Evolutionary conservation across 2,797 vertebrate species (phyloP).

Genomic region (Tachyglossus aculeatus): DNA sequence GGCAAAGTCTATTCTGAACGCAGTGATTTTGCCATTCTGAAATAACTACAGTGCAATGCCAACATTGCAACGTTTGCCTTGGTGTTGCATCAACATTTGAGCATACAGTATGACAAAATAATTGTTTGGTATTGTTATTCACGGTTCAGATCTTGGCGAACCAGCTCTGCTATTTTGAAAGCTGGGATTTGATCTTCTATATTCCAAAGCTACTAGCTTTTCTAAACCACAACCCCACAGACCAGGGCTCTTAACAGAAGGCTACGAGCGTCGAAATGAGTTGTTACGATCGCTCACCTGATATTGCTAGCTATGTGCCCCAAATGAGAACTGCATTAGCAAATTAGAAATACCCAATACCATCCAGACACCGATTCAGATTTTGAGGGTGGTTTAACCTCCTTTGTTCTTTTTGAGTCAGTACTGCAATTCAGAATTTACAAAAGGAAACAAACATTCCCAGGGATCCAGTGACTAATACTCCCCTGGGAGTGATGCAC

Average conservation of each 20-base stretch:
- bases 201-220: too few species aligned
- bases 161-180: neutral
- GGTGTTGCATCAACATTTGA: neutral
- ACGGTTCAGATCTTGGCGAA: neutral
- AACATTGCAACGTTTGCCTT: neutral
- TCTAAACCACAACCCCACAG: too few species aligned
- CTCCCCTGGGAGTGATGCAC: slow-evolving; percentile 32
- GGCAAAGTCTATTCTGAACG: neutral
- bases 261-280: too few species aligned
- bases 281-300: too few species aligned
- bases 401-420: slow-evolving; percentile 49
- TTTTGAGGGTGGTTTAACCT: neutral
- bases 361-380: too few species aligned
- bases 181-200: too few species aligned
- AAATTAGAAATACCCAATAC: too few species aligned
- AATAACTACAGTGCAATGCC: neutral
- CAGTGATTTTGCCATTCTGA: neutral
- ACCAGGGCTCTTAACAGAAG: too few species aligned
- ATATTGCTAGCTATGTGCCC: too few species aligned
- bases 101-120: too few species aligned
- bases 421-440: slow-evolving; percentile 8
- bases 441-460: slow-evolving; percentile 37
- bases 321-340: too few species aligned
- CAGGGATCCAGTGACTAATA: slow-evolving; percentile 54
- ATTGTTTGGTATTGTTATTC: neutral